These are phyloP conservation scores for Ellobium chinense DNA, from an alignment of 2,888 invertebrate genomes.

Conservation along the genomic window DNA sequence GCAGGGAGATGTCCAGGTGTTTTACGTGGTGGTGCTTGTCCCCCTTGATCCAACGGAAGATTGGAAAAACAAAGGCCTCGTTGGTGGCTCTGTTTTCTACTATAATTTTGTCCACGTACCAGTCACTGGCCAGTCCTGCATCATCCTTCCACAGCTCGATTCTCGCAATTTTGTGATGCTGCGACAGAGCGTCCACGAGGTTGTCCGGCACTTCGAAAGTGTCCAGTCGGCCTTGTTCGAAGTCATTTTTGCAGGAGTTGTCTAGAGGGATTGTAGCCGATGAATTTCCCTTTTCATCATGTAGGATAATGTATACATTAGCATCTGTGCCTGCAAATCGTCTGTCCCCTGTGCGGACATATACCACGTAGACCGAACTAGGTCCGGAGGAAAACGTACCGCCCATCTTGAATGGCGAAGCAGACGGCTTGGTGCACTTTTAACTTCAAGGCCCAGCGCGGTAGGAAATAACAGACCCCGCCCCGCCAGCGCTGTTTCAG, in stretches of 20 bases:
- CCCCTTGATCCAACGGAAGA: conserved; percentile 79
- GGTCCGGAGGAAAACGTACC: neutral
- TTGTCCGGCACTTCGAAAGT: conserved; percentile 63
- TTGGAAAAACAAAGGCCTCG: conserved; percentile 74
- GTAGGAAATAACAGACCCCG: too few relatives aligned
- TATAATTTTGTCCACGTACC: conserved; percentile 76
- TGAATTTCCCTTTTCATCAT: conserved; percentile 73
- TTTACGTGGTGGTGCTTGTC: conserved; percentile 74
- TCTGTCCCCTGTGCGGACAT: conserved; percentile 79
- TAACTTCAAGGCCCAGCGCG: too few relatives aligned
- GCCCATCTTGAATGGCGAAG: neutral
- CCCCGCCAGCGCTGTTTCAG: too few relatives aligned
- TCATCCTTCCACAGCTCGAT: conserved; percentile 79
- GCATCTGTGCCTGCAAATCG: conserved; percentile 78
- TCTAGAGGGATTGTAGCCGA: conserved; percentile 75
- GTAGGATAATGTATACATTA: conserved; percentile 76
- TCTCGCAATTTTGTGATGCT: conserved; percentile 58
- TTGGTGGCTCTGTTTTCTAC: conserved; percentile 66
- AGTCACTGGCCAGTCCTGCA: conserved; percentile 75
- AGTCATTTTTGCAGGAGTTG: conserved; percentile 73
- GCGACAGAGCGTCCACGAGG: conserved; percentile 41
- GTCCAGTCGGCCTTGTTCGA: conserved; percentile 77
- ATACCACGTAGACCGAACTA: conserved; percentile 53
- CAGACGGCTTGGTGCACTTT: too few relatives aligned
- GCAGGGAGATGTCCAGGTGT: conserved; percentile 78